These are phyloP conservation scores for Aythya fuligula DNA, from an alignment of 2,797 vertebrate genomes.

Conservation along the genomic window DNA sequence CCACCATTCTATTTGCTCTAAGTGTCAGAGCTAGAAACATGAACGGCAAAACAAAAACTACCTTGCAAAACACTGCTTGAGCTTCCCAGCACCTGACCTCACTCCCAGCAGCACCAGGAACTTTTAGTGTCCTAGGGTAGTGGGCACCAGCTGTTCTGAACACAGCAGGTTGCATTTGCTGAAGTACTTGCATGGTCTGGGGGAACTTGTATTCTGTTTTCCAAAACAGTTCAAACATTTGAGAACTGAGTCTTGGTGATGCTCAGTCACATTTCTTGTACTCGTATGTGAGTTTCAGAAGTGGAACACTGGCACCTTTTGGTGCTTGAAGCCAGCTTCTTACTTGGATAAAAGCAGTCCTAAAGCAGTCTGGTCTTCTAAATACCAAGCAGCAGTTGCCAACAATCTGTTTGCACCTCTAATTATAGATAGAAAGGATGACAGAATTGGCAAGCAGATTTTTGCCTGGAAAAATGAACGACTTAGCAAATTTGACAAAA, in stretches of 20 bases:
- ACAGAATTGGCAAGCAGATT: neutral
- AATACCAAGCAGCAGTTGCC: conserved; percentile 39
- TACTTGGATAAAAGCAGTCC: neutral
- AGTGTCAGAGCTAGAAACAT: neutral
- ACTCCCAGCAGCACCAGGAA: neutral
- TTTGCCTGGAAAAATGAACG: neutral
- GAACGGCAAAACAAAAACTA: neutral
- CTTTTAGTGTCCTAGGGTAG: neutral
- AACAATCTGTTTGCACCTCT: conserved; percentile 52
- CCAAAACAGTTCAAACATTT: neutral
- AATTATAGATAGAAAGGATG: conserved; percentile 30
- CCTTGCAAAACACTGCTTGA: neutral
- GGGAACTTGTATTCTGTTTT: neutral
- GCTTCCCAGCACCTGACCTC: neutral
- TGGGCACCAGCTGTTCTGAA: neutral
- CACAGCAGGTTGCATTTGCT: neutral
- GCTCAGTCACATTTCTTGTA: neutral
- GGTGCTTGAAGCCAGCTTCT: conserved; percentile 9
- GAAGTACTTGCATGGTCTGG: neutral
- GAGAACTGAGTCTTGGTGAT: neutral
- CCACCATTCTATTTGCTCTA: neutral
- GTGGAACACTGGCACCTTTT: neutral
- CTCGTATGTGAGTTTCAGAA: neutral
- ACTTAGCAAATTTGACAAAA: conserved; percentile 16
- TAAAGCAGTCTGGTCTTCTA: conserved; percentile 30